Evolutionary conservation across 1,140 invertebrate species (phyloP), one percentile per base, ranked within the genome.

Genomic region (Limonius californicus): DNA sequence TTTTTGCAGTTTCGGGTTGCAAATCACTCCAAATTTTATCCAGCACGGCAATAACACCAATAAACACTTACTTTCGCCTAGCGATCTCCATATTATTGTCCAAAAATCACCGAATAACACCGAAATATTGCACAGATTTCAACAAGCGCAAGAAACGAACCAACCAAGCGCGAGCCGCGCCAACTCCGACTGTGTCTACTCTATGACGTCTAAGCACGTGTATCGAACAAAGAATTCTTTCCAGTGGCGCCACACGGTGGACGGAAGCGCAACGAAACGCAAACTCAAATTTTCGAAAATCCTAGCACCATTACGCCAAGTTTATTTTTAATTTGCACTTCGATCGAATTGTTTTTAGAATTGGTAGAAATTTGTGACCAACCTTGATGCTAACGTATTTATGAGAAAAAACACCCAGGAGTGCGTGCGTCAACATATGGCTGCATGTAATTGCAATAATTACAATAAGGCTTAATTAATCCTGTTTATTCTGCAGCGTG

Each of bases 61-160:
- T 21, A 42, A 58, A 42, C 12, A 58, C 56, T 58, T 58, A 58
- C 56, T 58, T 58, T 58, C 56, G 56, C 19, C 56, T 58, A 19
- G 56, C 56, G 14, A 58, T 58, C 27, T 58, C 56, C 56, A 58
- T 58, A n/a, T 16, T 58, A 43, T 43, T 39, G 12, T 39, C 3
- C 7, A 57, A 39, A 39, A n/a, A 20, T 19, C 16, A 1, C 20
- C 12, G 1, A 57, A 39, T 15, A 8, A 18, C 27, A 42, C 16
- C 27, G 12, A 35, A 57, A 57, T 57, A 58, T 43, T 21, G 53
- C 53, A 55, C 53, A 55, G 53, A 32, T 50, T 50, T 50, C n/a
- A 18, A 16, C 45, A 4, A 12, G n/a, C 35, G 23, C 7, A n/a
- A 11, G 19, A 50, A 50, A 4, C 15, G 45, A 50, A 19, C 3